Evolutionary conservation across 2,113 vertebrate species (phyloP).

Genomic region (Rhynchomys soricoides): DNA sequence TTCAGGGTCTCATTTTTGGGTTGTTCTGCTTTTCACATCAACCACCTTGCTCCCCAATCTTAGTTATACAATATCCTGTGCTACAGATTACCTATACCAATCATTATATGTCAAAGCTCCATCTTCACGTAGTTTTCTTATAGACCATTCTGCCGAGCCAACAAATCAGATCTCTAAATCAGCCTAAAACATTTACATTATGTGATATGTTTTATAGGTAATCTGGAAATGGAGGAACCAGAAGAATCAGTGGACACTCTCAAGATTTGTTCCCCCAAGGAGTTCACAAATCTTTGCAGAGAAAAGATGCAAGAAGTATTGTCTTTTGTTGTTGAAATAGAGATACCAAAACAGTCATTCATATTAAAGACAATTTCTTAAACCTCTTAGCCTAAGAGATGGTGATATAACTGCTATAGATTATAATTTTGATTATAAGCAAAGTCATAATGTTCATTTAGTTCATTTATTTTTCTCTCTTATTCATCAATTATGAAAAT

Average conservation of each 20-base stretch:
- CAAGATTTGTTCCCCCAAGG: constrained; percentile 54
- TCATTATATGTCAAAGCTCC: rapidly evolving
- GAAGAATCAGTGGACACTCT: constrained; percentile 6
- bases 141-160: background rate
- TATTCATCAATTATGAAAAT: background rate
- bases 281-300: constrained; percentile 33
- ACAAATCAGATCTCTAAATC: background rate
- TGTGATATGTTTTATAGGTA: background rate
- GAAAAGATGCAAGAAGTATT: constrained; percentile 43
- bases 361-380: background rate
- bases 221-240: rapidly evolving
- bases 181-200: background rate
- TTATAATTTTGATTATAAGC: background rate
- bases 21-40: background rate
- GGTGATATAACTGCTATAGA: background rate
- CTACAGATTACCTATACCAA: background rate
- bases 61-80: background rate
- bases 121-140: background rate
- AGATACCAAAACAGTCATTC: background rate
- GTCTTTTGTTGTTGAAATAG: background rate
- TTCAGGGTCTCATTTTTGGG: background rate
- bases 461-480: background rate
- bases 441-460: background rate
- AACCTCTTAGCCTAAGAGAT: background rate
- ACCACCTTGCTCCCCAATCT: background rate